Percentiles rank a stretch among this genome's conserved stretches.
phyloP scores from a whole-genome alignment of 2,797 vertebrate genomes.

The Todus mexicanus region DNA sequence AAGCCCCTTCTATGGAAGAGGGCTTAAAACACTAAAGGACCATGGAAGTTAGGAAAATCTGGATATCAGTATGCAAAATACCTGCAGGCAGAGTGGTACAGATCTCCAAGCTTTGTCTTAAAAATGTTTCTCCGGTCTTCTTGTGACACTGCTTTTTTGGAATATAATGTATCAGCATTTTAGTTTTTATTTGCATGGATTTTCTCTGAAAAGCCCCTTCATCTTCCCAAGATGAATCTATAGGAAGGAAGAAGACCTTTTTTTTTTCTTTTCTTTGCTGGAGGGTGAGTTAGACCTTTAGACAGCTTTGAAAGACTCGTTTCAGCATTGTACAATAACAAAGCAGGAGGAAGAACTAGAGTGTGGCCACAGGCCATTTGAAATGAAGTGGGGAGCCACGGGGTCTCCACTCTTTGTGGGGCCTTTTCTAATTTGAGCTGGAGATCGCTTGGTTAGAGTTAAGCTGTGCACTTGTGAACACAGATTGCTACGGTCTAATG shows the following conservation, averaged over 20 bases:
- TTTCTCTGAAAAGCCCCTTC: conserved; percentile 19
- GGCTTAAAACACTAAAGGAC: neutral
- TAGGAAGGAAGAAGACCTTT: neutral
- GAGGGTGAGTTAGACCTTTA: conserved; percentile 52
- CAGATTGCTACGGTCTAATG: neutral
- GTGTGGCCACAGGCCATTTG: conserved; percentile 36
- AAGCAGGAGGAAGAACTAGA: neutral
- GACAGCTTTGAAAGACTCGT: conserved; percentile 36
- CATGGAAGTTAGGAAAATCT: neutral
- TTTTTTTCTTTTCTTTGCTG: conserved; percentile 26
- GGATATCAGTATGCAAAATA: neutral
- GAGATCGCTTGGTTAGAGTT: neutral
- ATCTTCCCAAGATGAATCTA: neutral
- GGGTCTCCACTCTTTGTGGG: neutral
- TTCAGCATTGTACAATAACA: conserved; percentile 18
- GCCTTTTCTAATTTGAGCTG: neutral
- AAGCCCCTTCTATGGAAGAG: neutral
- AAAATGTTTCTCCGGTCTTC: neutral
- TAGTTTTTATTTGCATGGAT: neutral
- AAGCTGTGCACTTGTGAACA: neutral
- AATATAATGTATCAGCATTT: neutral
- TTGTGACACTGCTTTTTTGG: neutral
- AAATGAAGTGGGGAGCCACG: neutral
- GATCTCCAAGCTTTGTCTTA: neutral
- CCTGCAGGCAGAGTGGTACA: neutral